Evolutionary conservation across 2,797 vertebrate genomes (phyloP), one percentile per base, ranked within the genome.

Genomic region (Podargus strigoides): DNA sequence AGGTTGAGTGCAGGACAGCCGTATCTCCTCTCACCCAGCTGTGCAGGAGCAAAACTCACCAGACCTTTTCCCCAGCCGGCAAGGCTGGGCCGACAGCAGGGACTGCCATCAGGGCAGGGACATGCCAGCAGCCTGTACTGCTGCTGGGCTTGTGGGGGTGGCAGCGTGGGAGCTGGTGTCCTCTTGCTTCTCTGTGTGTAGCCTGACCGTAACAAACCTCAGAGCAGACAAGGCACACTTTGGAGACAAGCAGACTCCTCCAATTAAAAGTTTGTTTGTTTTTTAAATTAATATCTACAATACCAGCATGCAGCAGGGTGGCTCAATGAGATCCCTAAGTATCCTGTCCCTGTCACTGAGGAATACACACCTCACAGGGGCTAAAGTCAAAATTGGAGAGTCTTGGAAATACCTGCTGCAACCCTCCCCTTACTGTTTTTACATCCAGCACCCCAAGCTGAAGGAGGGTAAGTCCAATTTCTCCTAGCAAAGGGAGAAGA

Each of bases 41-140:
- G 6, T 44, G 6, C 2, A 2, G 39, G 49, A 87, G 32, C 34
- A 30, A 49, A 64, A 34, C 8, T 76, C 1, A 0, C 6, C 21
- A 27, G 30, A 22, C 30, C 14, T 84, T 79, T 72, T 77, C 8
- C 5, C 8, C 20, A 63, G 24, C 6, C 3, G 2, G 27, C 39
- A 41, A 52, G 26, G 28, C 14, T 88, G 20, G 20, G 32, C 46
- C 91, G 49, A 14, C 1, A 4, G 36, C 19, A 67, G 39, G 18
- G 6, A 75, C 4, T 1, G 10, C 32, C 2, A 3, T 36, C 0
- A 0, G 36, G 17, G 30, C 12, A 63, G n/a, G 32, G 23, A 23
- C 20, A 9, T 1, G 53, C 21, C n/a, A 55, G 47, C 39, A 73
- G 41, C 53, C 26, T 30, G 21, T 49, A 30, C 20, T 79, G 53